Percentiles rank a stretch among this genome's conserved stretches.
These are phyloP conservation scores for Addax nasomaculatus DNA, from an alignment of 2,113 vertebrate species.

Conservation along the genomic window DNA sequence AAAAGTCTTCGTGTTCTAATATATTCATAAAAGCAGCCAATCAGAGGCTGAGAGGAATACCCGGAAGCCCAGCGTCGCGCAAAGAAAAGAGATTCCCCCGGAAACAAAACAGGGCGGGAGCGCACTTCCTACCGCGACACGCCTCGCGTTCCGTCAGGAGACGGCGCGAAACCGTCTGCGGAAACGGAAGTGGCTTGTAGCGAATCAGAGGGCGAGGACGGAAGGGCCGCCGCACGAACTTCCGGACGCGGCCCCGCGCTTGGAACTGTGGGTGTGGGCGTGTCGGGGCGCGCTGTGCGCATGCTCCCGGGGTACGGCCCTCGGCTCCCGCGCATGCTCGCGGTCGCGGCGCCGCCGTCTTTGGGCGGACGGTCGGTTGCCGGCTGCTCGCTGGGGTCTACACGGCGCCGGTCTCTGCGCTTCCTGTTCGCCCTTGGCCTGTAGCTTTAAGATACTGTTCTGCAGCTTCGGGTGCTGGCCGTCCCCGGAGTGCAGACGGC, in stretches of 20 bases:
- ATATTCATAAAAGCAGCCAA: slow-evolving; percentile 56
- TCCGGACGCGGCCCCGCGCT: slow-evolving; percentile 15
- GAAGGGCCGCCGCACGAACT: not conserved
- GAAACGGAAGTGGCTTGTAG: slow-evolving; percentile 20
- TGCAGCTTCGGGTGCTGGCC: not conserved
- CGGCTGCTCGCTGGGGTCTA: accelerated
- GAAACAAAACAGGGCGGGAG: slow-evolving; percentile 59
- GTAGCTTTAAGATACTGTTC: not conserved
- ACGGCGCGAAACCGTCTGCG: not conserved
- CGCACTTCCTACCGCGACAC: not conserved
- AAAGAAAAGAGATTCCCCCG: slow-evolving; percentile 21
- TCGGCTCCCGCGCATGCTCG: accelerated
- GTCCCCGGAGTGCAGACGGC: not conserved
- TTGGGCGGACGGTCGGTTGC: accelerated
- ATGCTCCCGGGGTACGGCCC: accelerated
- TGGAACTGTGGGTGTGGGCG: not conserved
- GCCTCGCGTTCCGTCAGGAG: not conserved
- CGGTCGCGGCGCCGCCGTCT: accelerated
- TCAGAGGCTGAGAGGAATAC: not conserved
- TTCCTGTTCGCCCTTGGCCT: accelerated
- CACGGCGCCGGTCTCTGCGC: not conserved
- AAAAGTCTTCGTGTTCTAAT: not conserved
- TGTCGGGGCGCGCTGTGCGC: not conserved
- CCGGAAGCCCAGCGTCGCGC: not conserved
- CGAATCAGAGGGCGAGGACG: slow-evolving; percentile 10